Percentiles rank a stretch among this genome's conserved stretches.
Evolutionary conservation across 2,888 invertebrate species (phyloP).

Genomic region (Pediacus dermestoides): DNA sequence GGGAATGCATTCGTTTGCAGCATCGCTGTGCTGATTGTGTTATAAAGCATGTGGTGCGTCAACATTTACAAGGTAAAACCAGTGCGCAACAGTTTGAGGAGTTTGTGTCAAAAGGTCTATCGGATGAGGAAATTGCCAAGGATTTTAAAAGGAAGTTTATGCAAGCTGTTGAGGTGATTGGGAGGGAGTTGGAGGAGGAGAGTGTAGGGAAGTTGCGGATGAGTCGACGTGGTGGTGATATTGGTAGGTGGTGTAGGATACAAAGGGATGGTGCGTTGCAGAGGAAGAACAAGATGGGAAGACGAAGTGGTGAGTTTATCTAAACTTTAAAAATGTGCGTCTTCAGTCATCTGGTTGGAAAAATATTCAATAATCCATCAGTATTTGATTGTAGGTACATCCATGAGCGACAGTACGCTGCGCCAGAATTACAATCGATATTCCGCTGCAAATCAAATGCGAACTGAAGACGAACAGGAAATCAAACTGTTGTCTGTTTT

Average conservation of each 20-base stretch:
- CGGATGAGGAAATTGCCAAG: slow-evolving; percentile 20
- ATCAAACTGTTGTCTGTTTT: too few relatives aligned
- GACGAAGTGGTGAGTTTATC: too few relatives aligned
- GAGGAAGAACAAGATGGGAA: too few relatives aligned
- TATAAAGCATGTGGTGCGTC: slow-evolving; percentile 20
- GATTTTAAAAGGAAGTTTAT: slow-evolving; percentile 22
- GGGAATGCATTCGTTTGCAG: slow-evolving; percentile 26
- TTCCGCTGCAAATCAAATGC: too few relatives aligned
- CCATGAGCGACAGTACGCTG: too few relatives aligned
- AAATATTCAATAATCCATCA: too few relatives aligned
- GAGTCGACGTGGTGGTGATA: slow-evolving; percentile 8
- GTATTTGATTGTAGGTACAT: too few relatives aligned
- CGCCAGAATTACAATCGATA: too few relatives aligned
- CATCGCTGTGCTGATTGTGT: slow-evolving; percentile 26
- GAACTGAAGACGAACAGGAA: too few relatives aligned
- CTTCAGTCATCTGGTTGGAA: too few relatives aligned
- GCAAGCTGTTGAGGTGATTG: slow-evolving; percentile 17
- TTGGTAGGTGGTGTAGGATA: slow-evolving; percentile 14
- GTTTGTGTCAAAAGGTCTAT: slow-evolving; percentile 24
- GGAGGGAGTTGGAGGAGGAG: slow-evolving; percentile 17
- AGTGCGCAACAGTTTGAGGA: slow-evolving; percentile 23
- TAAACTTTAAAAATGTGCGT: too few relatives aligned
- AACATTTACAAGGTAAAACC: slow-evolving; percentile 21
- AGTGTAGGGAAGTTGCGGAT: slow-evolving; percentile 12
- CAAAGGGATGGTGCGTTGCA: slow-evolving; percentile 11